Evolutionary conservation across 2,113 vertebrate genomes (phyloP), one percentile per base, ranked within the genome.

Genomic region (Bujurquina vittata): DNA sequence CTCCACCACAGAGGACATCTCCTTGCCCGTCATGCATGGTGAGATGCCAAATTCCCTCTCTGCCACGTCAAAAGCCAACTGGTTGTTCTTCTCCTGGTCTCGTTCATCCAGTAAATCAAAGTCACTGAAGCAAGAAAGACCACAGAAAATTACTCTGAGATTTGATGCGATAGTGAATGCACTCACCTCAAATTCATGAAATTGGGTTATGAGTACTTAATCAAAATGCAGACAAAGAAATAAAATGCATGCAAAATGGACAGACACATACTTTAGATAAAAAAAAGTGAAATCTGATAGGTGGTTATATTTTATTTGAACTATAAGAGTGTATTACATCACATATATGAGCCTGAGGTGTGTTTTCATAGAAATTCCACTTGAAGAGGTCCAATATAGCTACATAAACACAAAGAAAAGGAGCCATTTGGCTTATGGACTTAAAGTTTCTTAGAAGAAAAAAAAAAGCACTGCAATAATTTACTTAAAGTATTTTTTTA

Each of bases 21-120:
- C 98, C 91, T 98, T 98, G 91, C 98, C 98, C 3, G 98, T 99
- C 98, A 99, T 99, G 91, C 99, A 99, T 61, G 98, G 98, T 55
- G 96, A 98, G 84, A 99, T 99, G 88, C 98, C 97, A 91, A 99
- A 97, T 80, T 99, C 98, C 55, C 96, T 97, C 91, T 99, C 98
- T 0, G 98, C 97, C 0, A 98, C 94, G 67, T 99, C 98, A 26
- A 99, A 99, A 8, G 96, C 98, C 93, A 99, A 89, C 75, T 99
- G 98, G 89, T 98, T 99, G 87, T 99, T 99, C 91, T 92, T 97
- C 92, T 98, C 97, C 73, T 98, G 94, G 37, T 97, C 94, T 7
- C 96, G 95, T 87, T 99, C 98, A 35, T 99, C 98, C 94, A 99
- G 92, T 56, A 96, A 97, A 80, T 97, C 96, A 87, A 97, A 99